These are phyloP conservation scores for Hesperophylax magnus DNA, from an alignment of 1,140 invertebrate genomes.

Conservation along the genomic window DNA sequence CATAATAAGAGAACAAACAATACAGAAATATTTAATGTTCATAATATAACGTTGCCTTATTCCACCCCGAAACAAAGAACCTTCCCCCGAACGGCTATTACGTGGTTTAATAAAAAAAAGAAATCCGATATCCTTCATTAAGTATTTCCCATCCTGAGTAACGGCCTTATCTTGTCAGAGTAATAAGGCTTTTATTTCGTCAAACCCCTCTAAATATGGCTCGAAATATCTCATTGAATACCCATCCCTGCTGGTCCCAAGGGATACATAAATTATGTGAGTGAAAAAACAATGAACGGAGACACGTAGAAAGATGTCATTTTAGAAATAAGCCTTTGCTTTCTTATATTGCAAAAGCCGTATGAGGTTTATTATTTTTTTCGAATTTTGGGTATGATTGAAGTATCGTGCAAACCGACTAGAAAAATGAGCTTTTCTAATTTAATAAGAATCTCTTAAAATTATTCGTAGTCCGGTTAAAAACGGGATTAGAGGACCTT, in stretches of 20 bases:
- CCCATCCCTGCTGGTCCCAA: neutral
- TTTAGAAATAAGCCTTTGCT: slow-evolving; percentile 7
- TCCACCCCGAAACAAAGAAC: neutral
- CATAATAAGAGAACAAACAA: no score
- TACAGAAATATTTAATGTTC: no score
- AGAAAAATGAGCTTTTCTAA: no score
- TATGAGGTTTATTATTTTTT: no score
- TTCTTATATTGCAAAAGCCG: neutral
- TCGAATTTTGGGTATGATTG: no score
- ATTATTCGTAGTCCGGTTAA: no score
- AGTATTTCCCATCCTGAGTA: slow-evolving; percentile 24
- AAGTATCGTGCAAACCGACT: no score
- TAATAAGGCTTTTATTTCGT: slow-evolving; percentile 38
- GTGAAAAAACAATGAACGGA: slow-evolving; percentile 11
- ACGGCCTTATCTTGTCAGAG: slow-evolving; percentile 25
- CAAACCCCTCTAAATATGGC: slow-evolving; percentile 29
- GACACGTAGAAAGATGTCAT: slow-evolving; percentile 3
- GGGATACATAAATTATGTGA: neutral
- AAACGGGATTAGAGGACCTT: no score
- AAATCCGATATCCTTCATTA: slow-evolving; percentile 35
- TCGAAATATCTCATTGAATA: slow-evolving; percentile 30
- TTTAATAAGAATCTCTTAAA: no score
- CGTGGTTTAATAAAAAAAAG: slow-evolving; percentile 27
- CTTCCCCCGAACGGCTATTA: neutral
- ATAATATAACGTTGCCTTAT: neutral